Base-by-base conservation (phyloP, 2,797 vertebrate species). In the Spinus olivaceus region DNA sequence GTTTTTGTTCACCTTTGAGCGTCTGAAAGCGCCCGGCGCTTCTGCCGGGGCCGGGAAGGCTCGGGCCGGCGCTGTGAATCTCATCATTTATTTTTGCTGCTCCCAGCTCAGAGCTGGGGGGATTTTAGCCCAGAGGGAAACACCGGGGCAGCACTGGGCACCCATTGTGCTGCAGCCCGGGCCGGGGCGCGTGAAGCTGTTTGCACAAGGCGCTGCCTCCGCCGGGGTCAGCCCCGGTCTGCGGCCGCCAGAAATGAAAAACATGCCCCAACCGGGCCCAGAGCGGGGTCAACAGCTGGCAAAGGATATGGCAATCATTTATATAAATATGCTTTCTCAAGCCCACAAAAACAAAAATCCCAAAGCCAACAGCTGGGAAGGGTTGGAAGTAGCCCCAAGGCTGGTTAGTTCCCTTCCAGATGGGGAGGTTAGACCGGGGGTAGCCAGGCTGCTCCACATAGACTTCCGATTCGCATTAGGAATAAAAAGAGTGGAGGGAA, bases 251-350 rank as follows among this genome's bases (percentile, higher is more conserved):
- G 97, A 99, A 99, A 99, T 99, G 98, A 99, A 98, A 99, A 99
- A 98, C 99, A 99, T 98, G 98, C 98, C 98, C 98, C 98, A 97
- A 80, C 98, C 94, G 96, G 98, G 99, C 99, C 98, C 78, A 98
- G 98, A 98, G 98, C 98, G 95, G 98, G 99, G 99, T 99, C 99
- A 99, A 98, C 99, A 99, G 99, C 99, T 99, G 99, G 99, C 99
- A 99, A 97, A 99, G 99, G 99, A 99, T 99, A 99, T 99, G 99
- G 99, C 99, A 99, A 99, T 99, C 99, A 99, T 99, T 99, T 99
- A 99, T 99, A 99, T 99, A 99, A 99, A 99, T 99, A 99, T 98
- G 98, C 99, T 99, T 99, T 99, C 98, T 98, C 98, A 98, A 99
- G 98, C 98, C 98, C 98, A 97, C 99, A 98, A 98, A 99, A 99